Percentiles rank a stretch among this genome's conserved stretches.
Conservation (phyloP, 92 coral and sea anemone genomes). For the Paragorgia papillata region DNA sequence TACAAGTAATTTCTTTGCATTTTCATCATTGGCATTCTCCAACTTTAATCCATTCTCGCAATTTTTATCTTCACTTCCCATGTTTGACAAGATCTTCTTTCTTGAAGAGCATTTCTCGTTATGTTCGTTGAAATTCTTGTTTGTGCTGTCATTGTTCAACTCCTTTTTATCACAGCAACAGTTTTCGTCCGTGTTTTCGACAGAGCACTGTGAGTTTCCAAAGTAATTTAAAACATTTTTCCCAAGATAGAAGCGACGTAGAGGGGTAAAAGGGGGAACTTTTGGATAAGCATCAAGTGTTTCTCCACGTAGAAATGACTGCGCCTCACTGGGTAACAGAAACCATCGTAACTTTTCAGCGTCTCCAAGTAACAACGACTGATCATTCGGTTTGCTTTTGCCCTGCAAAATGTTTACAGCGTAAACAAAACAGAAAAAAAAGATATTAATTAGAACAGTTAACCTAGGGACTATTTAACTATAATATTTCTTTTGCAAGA, state of each 20-base stretch:
- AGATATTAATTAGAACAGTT: too few species aligned
- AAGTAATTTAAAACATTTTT: neutral
- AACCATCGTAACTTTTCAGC: conserved; percentile 90
- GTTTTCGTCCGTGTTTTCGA: neutral
- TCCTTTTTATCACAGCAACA: neutral
- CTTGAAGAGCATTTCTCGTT: neutral
- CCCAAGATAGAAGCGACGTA: conserved; percentile 7
- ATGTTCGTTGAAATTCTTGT: neutral
- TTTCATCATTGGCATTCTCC: conserved; percentile 10
- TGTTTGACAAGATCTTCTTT: neutral
- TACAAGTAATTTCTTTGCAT: neutral
- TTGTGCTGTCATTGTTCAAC: neutral
- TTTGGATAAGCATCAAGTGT: conserved; percentile 61
- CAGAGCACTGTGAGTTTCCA: neutral
- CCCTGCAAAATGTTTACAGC: conserved; percentile 44
- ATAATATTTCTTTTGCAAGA: too few species aligned
- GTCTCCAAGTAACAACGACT: conserved; percentile 80
- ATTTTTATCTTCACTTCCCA: neutral
- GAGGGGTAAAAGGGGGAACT: conserved; percentile 79
- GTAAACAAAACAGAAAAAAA: neutral
- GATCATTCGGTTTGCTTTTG: conserved; percentile 68
- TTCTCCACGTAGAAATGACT: conserved; percentile 64
- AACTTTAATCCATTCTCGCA: neutral
- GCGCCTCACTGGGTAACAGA: conserved; percentile 91
- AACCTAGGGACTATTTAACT: too few species aligned